These are phyloP conservation scores for Speoplatyrhinus poulsoni DNA, from an alignment of 2,113 vertebrate species.

Conservation along the genomic window DNA sequence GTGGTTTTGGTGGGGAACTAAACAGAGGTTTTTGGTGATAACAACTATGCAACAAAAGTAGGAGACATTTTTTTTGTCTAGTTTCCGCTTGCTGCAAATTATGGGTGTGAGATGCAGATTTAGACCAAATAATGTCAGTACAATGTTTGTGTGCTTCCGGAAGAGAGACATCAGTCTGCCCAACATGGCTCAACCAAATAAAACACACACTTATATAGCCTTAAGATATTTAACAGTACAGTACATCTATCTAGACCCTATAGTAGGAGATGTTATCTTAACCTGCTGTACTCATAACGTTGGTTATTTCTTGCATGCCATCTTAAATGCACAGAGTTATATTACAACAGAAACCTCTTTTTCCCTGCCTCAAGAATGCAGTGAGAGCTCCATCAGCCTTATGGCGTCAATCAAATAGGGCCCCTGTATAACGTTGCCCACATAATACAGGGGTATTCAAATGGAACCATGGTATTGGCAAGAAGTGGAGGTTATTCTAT, in stretches of 20 bases:
- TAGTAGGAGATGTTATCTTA: slow-evolving; percentile 1
- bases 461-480: background rate
- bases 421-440: slow-evolving; percentile 37
- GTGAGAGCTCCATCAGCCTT: slow-evolving; percentile 24
- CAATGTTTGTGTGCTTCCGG: slow-evolving; percentile 21
- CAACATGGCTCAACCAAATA: slow-evolving; percentile 13
- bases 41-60: slow-evolving; percentile 35
- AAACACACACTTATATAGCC: slow-evolving; percentile 3
- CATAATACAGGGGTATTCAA: slow-evolving; percentile 50
- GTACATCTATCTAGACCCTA: background rate
- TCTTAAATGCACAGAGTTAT: background rate
- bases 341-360: background rate
- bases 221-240: slow-evolving; percentile 2
- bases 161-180: background rate
- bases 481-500: slow-evolving; percentile 15
- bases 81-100: slow-evolving; percentile 47
- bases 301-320: slow-evolving; percentile 3
- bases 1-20: slow-evolving; percentile 12
- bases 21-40: slow-evolving; percentile 38
- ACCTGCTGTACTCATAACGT: slow-evolving; percentile 8
- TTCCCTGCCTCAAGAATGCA: background rate
- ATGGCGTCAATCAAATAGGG: slow-evolving; percentile 31
- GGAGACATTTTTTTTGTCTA: slow-evolving; percentile 9
- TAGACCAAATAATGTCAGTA: slow-evolving; percentile 36
- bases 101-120: slow-evolving; percentile 51